Evolutionary conservation across 2,888 invertebrate genomes (phyloP).

Genomic region (Philaethria dido): DNA sequence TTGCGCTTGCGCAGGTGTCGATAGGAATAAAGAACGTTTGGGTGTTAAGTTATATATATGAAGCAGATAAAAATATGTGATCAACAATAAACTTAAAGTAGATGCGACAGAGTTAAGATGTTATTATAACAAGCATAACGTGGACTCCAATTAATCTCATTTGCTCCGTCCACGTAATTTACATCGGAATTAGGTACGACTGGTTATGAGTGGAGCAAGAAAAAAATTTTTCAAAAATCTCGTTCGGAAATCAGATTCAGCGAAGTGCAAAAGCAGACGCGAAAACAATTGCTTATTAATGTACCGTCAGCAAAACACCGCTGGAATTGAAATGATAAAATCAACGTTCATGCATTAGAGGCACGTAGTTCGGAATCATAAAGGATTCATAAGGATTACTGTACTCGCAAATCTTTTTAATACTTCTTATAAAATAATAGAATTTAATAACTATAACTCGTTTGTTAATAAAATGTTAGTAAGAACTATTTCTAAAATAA

Average conservation of each 20-base stretch:
- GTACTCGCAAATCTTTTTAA: constrained; percentile 8
- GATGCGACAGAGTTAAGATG: constrained; percentile 51
- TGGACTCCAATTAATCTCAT: constrained; percentile 67
- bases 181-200: constrained; percentile 74
- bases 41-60: constrained; percentile 38
- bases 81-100: neutral
- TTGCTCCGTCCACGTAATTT: constrained; percentile 67
- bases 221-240: constrained; percentile 58
- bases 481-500: neutral
- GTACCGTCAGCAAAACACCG: constrained; percentile 62
- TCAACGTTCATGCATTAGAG: constrained; percentile 38
- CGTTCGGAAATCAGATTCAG: constrained; percentile 64
- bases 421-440: constrained; percentile 5
- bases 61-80: neutral
- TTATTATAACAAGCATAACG: constrained; percentile 62
- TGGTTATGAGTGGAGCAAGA: constrained; percentile 61
- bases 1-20: constrained; percentile 58
- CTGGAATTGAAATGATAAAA: constrained; percentile 59
- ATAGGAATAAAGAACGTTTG: constrained; percentile 45
- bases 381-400: constrained; percentile 21
- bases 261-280: constrained; percentile 79
- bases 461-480: neutral
- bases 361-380: constrained; percentile 31
- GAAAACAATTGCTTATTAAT: constrained; percentile 76
- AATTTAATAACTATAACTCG: neutral